These are phyloP conservation scores for Micrastur ruficollis DNA, from an alignment of 2,797 vertebrate genomes.

Conservation along the genomic window DNA sequence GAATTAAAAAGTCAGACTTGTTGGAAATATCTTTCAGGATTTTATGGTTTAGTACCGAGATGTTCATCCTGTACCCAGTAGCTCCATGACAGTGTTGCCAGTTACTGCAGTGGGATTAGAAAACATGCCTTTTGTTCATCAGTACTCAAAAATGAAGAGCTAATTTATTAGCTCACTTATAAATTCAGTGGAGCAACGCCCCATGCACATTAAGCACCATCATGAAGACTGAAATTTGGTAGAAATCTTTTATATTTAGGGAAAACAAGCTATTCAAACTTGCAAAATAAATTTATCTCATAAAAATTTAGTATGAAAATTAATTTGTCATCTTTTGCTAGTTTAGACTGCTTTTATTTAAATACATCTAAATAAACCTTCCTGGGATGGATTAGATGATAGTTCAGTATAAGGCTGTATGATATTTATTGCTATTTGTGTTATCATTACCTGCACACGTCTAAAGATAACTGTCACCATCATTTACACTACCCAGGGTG, in stretches of 20 bases:
- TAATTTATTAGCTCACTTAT: neutral
- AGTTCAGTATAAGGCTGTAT: conserved; percentile 32
- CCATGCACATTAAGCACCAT: neutral
- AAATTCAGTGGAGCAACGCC: neutral
- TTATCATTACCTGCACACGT: conserved; percentile 31
- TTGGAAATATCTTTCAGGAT: neutral
- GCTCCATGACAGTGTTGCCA: neutral
- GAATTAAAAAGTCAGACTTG: neutral
- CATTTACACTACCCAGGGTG: neutral
- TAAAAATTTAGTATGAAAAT: conserved; percentile 17
- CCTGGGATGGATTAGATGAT: conserved; percentile 57
- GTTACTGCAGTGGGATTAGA: neutral
- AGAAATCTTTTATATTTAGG: neutral
- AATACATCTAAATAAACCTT: conserved; percentile 54
- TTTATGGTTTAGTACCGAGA: neutral
- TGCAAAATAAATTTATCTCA: neutral
- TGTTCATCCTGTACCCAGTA: neutral
- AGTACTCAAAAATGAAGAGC: neutral
- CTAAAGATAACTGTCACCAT: conserved; percentile 52
- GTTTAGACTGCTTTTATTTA: conserved; percentile 60
- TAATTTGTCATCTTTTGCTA: conserved; percentile 41
- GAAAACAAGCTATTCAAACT: neutral
- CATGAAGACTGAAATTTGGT: neutral
- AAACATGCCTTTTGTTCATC: neutral
- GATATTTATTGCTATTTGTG: conserved; percentile 59